Evolutionary conservation across 2,113 vertebrate genomes (phyloP).

Genomic region (Thermophis baileyi): DNA sequence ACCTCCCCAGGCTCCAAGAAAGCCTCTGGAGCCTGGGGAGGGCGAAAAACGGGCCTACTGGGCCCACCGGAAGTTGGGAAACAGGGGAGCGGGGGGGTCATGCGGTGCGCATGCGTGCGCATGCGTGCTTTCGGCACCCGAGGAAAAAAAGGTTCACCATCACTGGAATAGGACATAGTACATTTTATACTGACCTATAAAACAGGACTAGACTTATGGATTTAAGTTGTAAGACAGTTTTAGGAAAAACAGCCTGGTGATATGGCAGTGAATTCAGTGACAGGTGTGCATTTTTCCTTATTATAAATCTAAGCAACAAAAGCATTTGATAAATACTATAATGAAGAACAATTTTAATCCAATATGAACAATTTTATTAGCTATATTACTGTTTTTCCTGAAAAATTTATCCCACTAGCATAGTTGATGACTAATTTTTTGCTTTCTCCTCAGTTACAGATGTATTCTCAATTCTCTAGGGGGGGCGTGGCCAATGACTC

Average conservation of each 20-base stretch:
- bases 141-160: too few relatives aligned
- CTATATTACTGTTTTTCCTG: background rate
- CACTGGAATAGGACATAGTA: background rate
- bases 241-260: background rate
- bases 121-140: too few relatives aligned
- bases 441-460: background rate
- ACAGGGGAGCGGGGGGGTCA: too few relatives aligned
- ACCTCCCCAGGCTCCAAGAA: too few relatives aligned
- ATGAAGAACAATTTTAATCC: background rate
- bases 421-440: background rate
- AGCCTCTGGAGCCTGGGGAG: too few relatives aligned
- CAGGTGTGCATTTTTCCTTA: background rate
- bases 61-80: too few relatives aligned
- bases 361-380: background rate
- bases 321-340: background rate
- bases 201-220: background rate
- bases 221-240: background rate
- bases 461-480: background rate
- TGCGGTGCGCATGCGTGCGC: too few relatives aligned
- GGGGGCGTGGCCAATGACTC: too few relatives aligned
- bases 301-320: background rate
- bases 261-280: background rate
- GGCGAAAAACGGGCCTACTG: too few relatives aligned
- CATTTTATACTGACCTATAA: background rate
- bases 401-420: background rate